A percentile compares a stretch with the other conserved stretches of the same genome.
Evolutionary conservation across 2,888 invertebrate genomes (phyloP).

Genomic region (Thereva nobilitata): DNA sequence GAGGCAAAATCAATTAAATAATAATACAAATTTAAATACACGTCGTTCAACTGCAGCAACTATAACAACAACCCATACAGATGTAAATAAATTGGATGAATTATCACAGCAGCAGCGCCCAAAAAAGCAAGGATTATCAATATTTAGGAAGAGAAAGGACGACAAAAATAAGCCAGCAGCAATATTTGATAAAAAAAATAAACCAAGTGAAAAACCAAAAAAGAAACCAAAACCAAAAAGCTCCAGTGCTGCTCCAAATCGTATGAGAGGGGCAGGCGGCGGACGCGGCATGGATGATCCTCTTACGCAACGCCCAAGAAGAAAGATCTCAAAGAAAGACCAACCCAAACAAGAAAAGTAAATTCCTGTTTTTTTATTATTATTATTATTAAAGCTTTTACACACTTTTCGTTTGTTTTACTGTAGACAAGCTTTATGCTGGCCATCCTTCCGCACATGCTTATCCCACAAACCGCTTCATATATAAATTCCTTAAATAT

Average conservation of each 20-base stretch:
- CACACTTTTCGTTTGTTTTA: constrained; percentile 30
- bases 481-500: too few species aligned
- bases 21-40: constrained; percentile 3
- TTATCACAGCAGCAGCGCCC: background rate
- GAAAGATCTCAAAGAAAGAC: constrained; percentile 47
- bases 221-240: constrained; percentile 53
- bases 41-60: constrained; percentile 44
- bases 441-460: constrained; percentile 22
- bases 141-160: constrained; percentile 17
- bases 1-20: constrained; percentile 11
- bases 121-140: constrained; percentile 11
- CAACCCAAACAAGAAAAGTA: constrained; percentile 49
- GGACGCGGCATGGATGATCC: constrained; percentile 54
- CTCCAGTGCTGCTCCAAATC: constrained; percentile 50
- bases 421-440: constrained; percentile 23
- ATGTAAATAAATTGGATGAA: background rate
- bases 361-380: constrained; percentile 29
- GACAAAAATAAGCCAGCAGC: constrained; percentile 8
- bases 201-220: constrained; percentile 38
- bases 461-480: constrained; percentile 25
- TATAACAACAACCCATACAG: constrained; percentile 16
- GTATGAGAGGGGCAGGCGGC: constrained; percentile 44
- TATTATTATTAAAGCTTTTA: constrained; percentile 27
- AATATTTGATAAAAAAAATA: constrained; percentile 18
- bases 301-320: constrained; percentile 55